These are phyloP conservation scores for Strix occidentalis DNA, from an alignment of 2,797 vertebrate species.

Conservation along the genomic window DNA sequence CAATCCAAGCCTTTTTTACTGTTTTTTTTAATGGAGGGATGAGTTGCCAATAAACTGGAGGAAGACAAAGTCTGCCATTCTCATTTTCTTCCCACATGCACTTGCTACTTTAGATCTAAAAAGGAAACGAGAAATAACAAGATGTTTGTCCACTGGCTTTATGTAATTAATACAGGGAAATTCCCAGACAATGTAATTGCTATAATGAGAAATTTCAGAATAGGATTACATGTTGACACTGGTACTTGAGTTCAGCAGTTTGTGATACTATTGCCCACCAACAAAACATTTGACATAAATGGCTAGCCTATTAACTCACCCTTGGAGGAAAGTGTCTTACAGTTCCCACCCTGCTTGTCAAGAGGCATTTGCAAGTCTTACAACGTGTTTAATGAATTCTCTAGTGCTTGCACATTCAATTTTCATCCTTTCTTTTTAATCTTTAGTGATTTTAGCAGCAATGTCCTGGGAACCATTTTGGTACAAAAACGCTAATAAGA, in stretches of 20 bases:
- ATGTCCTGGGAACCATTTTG: conserved; percentile 54
- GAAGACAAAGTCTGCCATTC: not conserved
- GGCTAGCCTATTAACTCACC: conserved; percentile 12
- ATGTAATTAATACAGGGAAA: not conserved
- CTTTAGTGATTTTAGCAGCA: conserved; percentile 53
- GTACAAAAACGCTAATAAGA: conserved; percentile 59
- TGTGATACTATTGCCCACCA: not conserved
- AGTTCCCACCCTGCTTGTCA: conserved; percentile 30
- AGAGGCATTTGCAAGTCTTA: conserved; percentile 50
- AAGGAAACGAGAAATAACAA: not conserved
- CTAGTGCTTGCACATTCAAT: conserved; percentile 53
- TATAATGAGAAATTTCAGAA: not conserved
- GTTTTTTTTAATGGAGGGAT: not conserved
- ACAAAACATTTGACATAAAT: not conserved
- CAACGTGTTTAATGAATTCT: conserved; percentile 43
- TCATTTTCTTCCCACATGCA: not conserved
- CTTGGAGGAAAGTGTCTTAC: conserved; percentile 1
- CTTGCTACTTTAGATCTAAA: not conserved
- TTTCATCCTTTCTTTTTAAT: conserved; percentile 59
- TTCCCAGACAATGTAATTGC: not conserved
- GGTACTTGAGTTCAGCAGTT: not conserved
- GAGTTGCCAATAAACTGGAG: not conserved
- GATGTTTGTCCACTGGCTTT: not conserved
- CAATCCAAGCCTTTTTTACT: not conserved
- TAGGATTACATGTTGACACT: not conserved